Base-by-base conservation (phyloP, 2,113 vertebrate species). In the Bubo bubo region DNA sequence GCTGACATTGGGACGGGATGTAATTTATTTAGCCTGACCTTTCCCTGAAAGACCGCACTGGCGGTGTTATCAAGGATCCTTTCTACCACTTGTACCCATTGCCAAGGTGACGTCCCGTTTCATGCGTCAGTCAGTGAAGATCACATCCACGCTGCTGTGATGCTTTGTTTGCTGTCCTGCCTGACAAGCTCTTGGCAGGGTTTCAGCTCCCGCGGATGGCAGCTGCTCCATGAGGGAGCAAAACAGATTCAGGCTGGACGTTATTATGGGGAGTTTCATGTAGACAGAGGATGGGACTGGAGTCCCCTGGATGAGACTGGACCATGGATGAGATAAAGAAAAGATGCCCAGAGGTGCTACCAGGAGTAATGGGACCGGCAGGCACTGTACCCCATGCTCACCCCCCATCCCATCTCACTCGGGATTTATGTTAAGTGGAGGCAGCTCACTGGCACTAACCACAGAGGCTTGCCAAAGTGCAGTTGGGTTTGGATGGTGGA, bases 111-210 rank as follows among this genome's bases (percentile, higher is more conserved):
- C 67, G 68, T 94, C 90, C 88, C 5, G 32, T 43, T 90, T 47
- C 87, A 50, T 94, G 93, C 86, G 95, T 97, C 94, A 97, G 53
- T 8, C 7, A 23, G 73, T 1, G 94, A 43, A 35, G 89, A 87
- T 35, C 6, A 14, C 86, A 53, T 68, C 84, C n/a, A 5, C 1
- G 80, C 89, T 17, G 80, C 68, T 27, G 62, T 7, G 84, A 66
- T 43, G 94, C 96, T 96, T 95, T 97, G 95, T 97, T 96, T 97
- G 95, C 93, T 91, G 91, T 95, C 96, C 94, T 95, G 95, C 93
- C 81, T 95, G 95, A 95, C 90, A 49, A 72, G 81, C 88, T 84
- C 88, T 96, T 96, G 97, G 96, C 97, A 93, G 72, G 59, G 64
- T 79, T 95, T 94, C 95, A 97, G 81, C 80, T 96, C 88, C 86